A percentile compares a stretch with the other conserved stretches of the same genome.
Evolutionary conservation across 1,140 invertebrate species (phyloP).

Genomic region (Zaprionus nigranus): DNA sequence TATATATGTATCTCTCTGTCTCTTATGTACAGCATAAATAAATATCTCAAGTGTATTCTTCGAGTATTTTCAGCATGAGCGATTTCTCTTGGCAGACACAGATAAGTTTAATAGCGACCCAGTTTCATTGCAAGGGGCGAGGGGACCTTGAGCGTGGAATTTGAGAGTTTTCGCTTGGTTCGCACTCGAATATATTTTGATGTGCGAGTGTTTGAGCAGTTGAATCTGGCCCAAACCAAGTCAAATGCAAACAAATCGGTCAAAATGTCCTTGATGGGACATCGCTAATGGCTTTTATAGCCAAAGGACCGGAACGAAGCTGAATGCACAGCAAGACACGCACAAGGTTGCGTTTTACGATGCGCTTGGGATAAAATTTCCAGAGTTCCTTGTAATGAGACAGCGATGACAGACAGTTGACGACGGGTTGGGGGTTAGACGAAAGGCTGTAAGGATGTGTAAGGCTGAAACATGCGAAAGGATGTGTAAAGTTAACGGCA

Average conservation of each 20-base stretch:
- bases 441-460: slow-evolving; percentile 12
- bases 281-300: slow-evolving; percentile 68
- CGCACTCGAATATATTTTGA: slow-evolving; percentile 42
- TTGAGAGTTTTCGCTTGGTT: slow-evolving; percentile 24
- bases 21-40: too few species aligned
- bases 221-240: slow-evolving; percentile 51
- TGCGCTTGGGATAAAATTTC: slow-evolving; percentile 54
- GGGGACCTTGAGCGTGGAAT: slow-evolving; percentile 45
- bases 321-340: slow-evolving; percentile 14
- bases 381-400: slow-evolving; percentile 50
- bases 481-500: slow-evolving; percentile 75
- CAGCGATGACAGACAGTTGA: slow-evolving; percentile 9
- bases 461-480: slow-evolving; percentile 57
- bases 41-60: neutral
- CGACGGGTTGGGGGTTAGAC: neutral
- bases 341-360: slow-evolving; percentile 73
- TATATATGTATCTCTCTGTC: too few species aligned
- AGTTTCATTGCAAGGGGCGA: neutral
- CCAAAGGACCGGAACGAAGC: slow-evolving; percentile 20
- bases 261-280: slow-evolving; percentile 67
- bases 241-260: slow-evolving; percentile 67
- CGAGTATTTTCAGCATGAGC: neutral
- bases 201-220: slow-evolving; percentile 29
- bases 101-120: slow-evolving; percentile 1
- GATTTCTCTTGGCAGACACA: neutral